Base-by-base conservation (phyloP, 2,888 invertebrate genomes). In the Drosophila anomelani region DNA sequence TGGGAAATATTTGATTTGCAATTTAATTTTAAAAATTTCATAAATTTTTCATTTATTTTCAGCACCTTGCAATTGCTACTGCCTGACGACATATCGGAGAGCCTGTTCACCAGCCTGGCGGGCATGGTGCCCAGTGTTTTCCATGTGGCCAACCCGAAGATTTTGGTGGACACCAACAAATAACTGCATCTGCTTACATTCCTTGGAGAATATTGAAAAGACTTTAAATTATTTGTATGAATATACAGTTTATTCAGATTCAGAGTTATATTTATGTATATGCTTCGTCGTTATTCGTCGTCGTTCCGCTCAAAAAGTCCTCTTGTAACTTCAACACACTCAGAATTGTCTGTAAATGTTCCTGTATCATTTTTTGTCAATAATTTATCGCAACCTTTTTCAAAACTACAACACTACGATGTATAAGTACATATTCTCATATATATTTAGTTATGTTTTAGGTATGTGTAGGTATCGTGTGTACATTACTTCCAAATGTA, bases 81-180 rank as follows among this genome's bases (percentile, higher is more conserved):
- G 57, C 98, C 98, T 4, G 95, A 95, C 93, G 96, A 95, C 46
- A 95, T 97, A 90, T 96, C 97, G 0, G 96, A 96, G 86, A 96
- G 96, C 85, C 94, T 97, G 39, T 98, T 98, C 91, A 94, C 94
- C 43, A 95, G 95, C 56, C 93, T 98, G 66, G 96, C 97, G 4
- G 95, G 96, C 61, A 97, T 99, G 96, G 94, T 99, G 82, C 98
- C 98, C 29, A 95, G 96, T 89, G 98, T 99, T 79, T 99, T 99
- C 93, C 94, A 98, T 76, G 95, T 98, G 44, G 97, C 98, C n/a
- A 98, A 98, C 94, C 98, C 98, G 4, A 94, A 98, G 85, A 95
- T 97, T 88, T 94, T 96, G 80, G 95, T 95, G 82, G 94, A 94
- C 72, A 85, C 75, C 41, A 81, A 59, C 58, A 89, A 89, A 41